These are phyloP conservation scores for Macrosoma leucophasiata DNA, from an alignment of 2,888 invertebrate species.

Conservation along the genomic window DNA sequence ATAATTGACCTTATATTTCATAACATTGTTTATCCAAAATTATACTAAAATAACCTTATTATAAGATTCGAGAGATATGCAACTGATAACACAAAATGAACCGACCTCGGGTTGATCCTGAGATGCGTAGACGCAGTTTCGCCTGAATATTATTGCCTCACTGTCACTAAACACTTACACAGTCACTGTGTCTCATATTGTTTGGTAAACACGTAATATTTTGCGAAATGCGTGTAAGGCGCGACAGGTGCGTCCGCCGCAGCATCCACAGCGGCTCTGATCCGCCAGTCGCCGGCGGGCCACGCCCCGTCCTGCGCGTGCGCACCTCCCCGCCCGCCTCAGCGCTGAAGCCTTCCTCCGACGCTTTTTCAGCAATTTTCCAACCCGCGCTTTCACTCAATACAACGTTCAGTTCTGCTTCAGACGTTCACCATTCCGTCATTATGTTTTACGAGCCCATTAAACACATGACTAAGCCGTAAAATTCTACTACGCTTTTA, in stretches of 20 bases:
- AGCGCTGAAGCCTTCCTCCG: constrained; percentile 47
- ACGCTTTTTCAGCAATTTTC: constrained; percentile 39
- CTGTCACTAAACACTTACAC: constrained; percentile 59
- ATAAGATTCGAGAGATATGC: too few relatives aligned
- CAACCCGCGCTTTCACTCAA: constrained; percentile 15
- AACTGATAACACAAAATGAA: too few relatives aligned
- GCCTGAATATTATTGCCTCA: constrained; percentile 36
- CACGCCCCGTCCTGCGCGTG: constrained; percentile 61
- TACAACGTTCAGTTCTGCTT: too few relatives aligned
- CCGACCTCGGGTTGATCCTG: constrained; percentile 62
- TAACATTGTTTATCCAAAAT: too few relatives aligned
- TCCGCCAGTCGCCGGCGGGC: constrained; percentile 30
- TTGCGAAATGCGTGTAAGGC: constrained; percentile 27
- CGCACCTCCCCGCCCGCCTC: constrained; percentile 55
- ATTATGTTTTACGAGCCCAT: too few relatives aligned
- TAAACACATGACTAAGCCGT: too few relatives aligned
- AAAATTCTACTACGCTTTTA: too few relatives aligned
- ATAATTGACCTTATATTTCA: too few relatives aligned
- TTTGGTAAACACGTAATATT: constrained; percentile 32
- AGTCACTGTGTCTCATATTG: constrained; percentile 41
- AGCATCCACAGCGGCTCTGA: constrained; percentile 66
- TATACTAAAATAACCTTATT: too few relatives aligned
- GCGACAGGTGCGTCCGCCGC: constrained; percentile 60
- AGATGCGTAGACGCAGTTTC: constrained; percentile 40
- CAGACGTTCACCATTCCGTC: too few relatives aligned